These are phyloP conservation scores for Erpornis zantholeuca DNA, from an alignment of 2,113 vertebrate species.

Conservation along the genomic window DNA sequence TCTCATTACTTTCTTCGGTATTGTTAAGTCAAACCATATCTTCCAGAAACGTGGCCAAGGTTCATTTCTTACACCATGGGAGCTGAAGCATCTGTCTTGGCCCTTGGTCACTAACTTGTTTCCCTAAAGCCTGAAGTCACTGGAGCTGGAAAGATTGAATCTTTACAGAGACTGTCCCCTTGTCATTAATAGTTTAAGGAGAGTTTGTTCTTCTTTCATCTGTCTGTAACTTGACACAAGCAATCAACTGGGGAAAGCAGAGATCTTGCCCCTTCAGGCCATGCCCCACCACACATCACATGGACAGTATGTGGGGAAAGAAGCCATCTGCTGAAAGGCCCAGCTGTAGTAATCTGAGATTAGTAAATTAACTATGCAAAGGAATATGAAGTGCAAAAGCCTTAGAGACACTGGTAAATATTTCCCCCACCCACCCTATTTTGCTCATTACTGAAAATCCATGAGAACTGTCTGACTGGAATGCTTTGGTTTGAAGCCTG, in stretches of 20 bases:
- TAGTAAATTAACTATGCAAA: conserved; percentile 13
- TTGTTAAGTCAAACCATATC: neutral
- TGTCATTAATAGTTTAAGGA: neutral
- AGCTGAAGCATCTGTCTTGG: neutral
- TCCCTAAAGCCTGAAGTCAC: neutral
- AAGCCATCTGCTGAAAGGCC: neutral
- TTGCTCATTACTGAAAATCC: conserved; percentile 60
- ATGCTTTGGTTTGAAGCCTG: conserved; percentile 69
- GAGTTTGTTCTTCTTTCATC: neutral
- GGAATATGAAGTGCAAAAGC: conserved; percentile 27
- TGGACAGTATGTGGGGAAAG: neutral
- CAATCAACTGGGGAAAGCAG: neutral
- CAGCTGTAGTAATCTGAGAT: neutral
- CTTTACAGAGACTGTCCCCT: neutral
- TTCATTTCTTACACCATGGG: neutral
- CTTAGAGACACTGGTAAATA: conserved; percentile 59
- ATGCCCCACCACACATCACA: neutral
- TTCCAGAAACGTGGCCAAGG: neutral
- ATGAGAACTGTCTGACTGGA: conserved; percentile 68
- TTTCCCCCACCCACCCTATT: conserved; percentile 54
- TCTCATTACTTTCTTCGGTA: neutral
- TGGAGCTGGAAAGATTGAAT: neutral
- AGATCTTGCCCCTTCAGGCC: neutral
- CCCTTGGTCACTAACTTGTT: neutral
- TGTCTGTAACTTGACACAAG: neutral